phyloP scores from a whole-genome alignment of 2,113 vertebrate genomes.

The Myotis brandtii region DNA sequence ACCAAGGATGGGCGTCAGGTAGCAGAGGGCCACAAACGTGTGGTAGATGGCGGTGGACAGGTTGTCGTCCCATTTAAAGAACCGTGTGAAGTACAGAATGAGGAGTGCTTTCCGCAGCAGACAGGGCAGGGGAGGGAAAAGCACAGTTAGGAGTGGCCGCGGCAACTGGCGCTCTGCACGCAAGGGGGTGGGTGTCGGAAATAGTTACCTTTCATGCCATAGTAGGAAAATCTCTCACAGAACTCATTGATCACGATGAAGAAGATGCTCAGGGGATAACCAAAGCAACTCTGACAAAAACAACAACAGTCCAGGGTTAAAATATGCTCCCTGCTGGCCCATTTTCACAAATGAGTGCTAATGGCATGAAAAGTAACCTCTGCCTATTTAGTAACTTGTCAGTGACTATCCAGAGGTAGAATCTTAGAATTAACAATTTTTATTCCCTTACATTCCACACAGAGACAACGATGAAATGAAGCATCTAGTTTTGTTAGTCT shows the following conservation, averaged over 20 bases:
- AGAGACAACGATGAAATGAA: background rate
- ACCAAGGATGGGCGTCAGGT: constrained; percentile 94
- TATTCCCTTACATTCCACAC: background rate
- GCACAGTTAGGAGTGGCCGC: background rate
- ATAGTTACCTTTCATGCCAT: constrained; percentile 96
- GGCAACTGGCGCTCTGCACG: accelerated
- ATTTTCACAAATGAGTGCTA: accelerated
- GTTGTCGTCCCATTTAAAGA: constrained; percentile 91
- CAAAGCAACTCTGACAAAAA: constrained; percentile 83
- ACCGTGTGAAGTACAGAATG: constrained; percentile 94
- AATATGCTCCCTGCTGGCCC: accelerated
- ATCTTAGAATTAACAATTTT: background rate
- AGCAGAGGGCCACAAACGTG: constrained; percentile 95
- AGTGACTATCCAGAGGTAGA: background rate
- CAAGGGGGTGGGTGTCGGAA: accelerated
- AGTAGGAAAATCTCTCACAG: constrained; percentile 98
- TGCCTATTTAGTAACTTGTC: accelerated
- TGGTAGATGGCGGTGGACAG: constrained; percentile 95
- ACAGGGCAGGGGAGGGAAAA: background rate
- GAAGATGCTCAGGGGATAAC: constrained; percentile 96
- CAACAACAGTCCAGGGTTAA: background rate
- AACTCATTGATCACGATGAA: constrained; percentile 98
- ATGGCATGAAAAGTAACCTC: accelerated
- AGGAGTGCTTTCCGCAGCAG: constrained; percentile 89
- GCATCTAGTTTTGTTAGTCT: background rate